Conservation (phyloP, 2,888 invertebrate genomes). For the Diachrysia chrysitis region DNA sequence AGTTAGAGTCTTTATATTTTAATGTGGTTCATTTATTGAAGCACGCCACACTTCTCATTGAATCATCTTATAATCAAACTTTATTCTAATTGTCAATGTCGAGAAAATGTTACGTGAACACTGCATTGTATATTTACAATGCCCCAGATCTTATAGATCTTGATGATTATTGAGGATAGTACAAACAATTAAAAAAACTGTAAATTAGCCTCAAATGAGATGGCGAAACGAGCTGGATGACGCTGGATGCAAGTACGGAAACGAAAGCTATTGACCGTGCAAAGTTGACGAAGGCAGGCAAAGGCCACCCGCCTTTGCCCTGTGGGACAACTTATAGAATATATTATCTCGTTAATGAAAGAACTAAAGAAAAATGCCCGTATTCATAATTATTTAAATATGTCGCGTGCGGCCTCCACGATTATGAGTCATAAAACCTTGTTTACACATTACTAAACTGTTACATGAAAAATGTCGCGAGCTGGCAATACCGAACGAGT, state of each 20-base stretch:
- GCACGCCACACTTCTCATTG: not conserved
- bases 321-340: not conserved
- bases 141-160: too few species aligned
- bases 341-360: not conserved
- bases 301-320: too few species aligned
- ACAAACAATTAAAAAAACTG: too few species aligned
- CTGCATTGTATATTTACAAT: too few species aligned
- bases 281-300: too few species aligned
- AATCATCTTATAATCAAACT: not conserved
- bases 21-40: not conserved
- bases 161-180: too few species aligned
- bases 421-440: constrained; percentile 39
- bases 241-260: too few species aligned
- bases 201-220: too few species aligned
- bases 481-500: constrained; percentile 39
- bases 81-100: not conserved
- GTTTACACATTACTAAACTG: constrained; percentile 38
- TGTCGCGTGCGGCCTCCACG: constrained; percentile 22
- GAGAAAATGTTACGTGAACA: too few species aligned
- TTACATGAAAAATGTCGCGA: constrained; percentile 23
- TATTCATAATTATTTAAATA: constrained; percentile 22
- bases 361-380: constrained; percentile 9
- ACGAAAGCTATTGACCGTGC: too few species aligned
- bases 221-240: too few species aligned
- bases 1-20: not conserved